A percentile compares a stretch with the other conserved stretches of the same genome.
Evolutionary conservation across 2,888 invertebrate species (phyloP).

Genomic region (Mylabris sibirica): DNA sequence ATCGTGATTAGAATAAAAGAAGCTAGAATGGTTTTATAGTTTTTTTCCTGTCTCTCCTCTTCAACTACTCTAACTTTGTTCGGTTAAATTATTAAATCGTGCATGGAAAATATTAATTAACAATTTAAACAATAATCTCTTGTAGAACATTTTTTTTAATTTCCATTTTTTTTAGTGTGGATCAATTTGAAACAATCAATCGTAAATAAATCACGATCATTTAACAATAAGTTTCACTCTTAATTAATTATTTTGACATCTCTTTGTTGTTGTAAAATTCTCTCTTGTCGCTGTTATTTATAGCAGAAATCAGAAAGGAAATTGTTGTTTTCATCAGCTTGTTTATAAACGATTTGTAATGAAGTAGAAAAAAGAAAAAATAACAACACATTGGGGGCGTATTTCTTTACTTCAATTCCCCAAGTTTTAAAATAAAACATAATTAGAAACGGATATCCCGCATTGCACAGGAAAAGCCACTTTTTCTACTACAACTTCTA

Average conservation of each 20-base stretch:
- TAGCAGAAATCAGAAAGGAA: not conserved
- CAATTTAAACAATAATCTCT: not conserved
- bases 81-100: not conserved
- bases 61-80: not conserved
- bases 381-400: not conserved
- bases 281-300: not conserved
- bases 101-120: not conserved
- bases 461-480: conserved; percentile 33
- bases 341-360: conserved; percentile 10
- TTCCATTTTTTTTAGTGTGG: not conserved
- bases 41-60: not conserved
- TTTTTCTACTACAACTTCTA: not conserved
- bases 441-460: conserved; percentile 41
- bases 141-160: not conserved
- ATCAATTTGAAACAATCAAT: not conserved
- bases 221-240: not conserved
- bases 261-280: not conserved
- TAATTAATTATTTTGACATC: not conserved
- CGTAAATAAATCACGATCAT: conserved; percentile 6
- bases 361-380: not conserved
- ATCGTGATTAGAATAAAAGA: conserved; percentile 8
- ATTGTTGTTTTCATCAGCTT: conserved; percentile 7
- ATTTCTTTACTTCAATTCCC: not conserved
- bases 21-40: not conserved
- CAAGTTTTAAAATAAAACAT: conserved; percentile 32